Evolutionary conservation across 2,113 vertebrate genomes (phyloP).

Genomic region (Crotalus horridus): DNA sequence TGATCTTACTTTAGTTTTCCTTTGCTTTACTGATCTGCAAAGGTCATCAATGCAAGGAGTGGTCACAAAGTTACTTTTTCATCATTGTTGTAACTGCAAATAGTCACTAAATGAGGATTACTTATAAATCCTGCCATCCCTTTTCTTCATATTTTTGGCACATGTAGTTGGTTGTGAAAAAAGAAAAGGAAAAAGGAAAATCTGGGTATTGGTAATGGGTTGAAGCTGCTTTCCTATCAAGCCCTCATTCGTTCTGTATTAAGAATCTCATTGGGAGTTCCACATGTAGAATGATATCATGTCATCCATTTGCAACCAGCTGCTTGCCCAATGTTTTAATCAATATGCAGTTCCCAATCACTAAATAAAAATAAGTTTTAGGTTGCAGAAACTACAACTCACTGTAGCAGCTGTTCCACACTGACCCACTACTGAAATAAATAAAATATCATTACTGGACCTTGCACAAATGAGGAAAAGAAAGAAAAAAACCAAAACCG

Average conservation of each 20-base stretch:
- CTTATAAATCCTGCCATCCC: neutral
- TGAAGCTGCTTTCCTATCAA: neutral
- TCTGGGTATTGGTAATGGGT: neutral
- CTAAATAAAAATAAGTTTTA: neutral
- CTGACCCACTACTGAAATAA: neutral
- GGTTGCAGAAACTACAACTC: neutral
- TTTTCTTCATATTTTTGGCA: neutral
- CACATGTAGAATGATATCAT: neutral
- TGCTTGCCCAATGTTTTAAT: neutral
- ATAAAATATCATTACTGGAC: neutral
- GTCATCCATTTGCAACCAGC: neutral
- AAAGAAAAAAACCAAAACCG: neutral
- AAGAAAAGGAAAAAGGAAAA: neutral
- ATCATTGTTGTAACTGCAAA: neutral
- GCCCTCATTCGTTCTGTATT: neutral
- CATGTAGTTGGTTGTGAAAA: neutral
- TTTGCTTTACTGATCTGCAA: neutral
- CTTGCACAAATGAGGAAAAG: neutral
- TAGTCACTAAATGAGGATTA: neutral
- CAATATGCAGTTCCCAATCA: neutral
- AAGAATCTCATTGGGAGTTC: neutral
- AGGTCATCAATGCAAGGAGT: neutral
- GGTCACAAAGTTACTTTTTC: neutral
- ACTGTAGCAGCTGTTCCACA: neutral
- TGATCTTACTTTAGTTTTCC: neutral